A percentile compares a stretch with the other conserved stretches of the same genome.
Evolutionary conservation across 2,888 invertebrate species (phyloP).

Genomic region (Abscondita cerata): DNA sequence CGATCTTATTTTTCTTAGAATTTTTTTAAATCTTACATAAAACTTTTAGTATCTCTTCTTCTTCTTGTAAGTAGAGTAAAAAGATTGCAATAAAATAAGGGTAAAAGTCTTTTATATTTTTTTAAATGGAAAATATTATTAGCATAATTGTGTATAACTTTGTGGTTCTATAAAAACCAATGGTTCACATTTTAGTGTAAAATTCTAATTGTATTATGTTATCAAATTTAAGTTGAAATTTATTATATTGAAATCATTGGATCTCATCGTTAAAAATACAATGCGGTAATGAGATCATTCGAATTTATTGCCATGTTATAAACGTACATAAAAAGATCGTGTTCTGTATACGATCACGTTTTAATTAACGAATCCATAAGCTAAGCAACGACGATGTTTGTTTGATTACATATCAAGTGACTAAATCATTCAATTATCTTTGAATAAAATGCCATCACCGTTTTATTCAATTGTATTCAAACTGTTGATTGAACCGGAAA

Average conservation of each 20-base stretch:
- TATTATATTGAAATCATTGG: not conserved
- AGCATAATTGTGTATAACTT: too few relatives aligned
- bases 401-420: constrained; percentile 8
- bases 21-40: too few relatives aligned
- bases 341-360: constrained; percentile 4
- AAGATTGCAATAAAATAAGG: too few relatives aligned
- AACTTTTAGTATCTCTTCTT: too few relatives aligned
- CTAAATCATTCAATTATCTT: constrained; percentile 28
- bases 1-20: too few relatives aligned
- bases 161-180: too few relatives aligned
- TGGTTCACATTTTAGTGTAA: too few relatives aligned
- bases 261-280: not conserved
- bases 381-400: not conserved
- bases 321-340: not conserved
- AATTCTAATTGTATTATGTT: not conserved
- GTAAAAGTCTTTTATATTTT: too few relatives aligned
- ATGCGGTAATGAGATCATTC: constrained; percentile 14
- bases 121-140: too few relatives aligned
- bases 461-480: constrained; percentile 36
- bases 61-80: too few relatives aligned
- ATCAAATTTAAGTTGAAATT: not conserved
- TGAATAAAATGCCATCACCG: constrained; percentile 17
- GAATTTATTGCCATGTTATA: constrained; percentile 7
- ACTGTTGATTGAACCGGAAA: constrained; percentile 29
- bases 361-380: constrained; percentile 18